A percentile compares a stretch with the other conserved stretches of the same genome.
These are phyloP conservation scores for Cyprinodon brontotheroides DNA, from an alignment of 2,113 vertebrate genomes.

Conservation along the genomic window DNA sequence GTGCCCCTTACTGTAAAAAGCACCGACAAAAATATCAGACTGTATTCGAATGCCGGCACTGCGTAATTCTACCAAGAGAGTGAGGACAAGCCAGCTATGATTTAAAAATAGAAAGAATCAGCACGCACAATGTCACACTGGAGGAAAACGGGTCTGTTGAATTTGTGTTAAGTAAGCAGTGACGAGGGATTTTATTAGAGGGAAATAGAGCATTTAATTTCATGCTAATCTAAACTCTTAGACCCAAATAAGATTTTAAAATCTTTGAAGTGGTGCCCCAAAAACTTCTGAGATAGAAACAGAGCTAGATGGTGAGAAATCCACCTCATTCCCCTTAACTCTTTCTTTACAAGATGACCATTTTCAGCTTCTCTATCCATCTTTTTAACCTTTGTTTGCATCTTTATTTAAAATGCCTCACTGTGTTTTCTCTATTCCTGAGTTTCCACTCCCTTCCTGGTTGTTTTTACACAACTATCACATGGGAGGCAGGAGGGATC, in stretches of 20 bases:
- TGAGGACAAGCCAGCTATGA: conserved; percentile 47
- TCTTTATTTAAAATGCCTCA: neutral
- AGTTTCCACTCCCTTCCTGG: neutral
- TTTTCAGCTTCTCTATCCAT: conserved; percentile 1
- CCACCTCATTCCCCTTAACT: neutral
- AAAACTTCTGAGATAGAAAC: conserved; percentile 11
- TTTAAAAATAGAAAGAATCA: conserved; percentile 71
- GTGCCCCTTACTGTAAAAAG: conserved; percentile 23
- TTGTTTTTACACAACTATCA: neutral
- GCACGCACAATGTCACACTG: conserved; percentile 56
- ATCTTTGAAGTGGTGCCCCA: conserved; percentile 17
- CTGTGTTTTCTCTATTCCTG: conserved; percentile 19
- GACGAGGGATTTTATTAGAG: conserved; percentile 55
- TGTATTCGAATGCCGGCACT: conserved; percentile 37
- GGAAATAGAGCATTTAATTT: conserved; percentile 67
- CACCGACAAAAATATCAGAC: conserved; percentile 29
- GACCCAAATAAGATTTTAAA: conserved; percentile 55
- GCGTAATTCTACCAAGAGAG: conserved; percentile 43
- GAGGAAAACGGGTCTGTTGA: conserved; percentile 61
- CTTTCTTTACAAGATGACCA: conserved; percentile 49
- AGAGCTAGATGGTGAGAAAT: neutral
- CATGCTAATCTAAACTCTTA: conserved; percentile 66
- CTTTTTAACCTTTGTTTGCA: conserved; percentile 16
- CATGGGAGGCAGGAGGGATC: neutral
- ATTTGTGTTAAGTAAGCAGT: conserved; percentile 67